Evolutionary conservation across 2,797 vertebrate genomes (phyloP), one percentile per base, ranked within the genome.

Genomic region (Platalea minor): DNA sequence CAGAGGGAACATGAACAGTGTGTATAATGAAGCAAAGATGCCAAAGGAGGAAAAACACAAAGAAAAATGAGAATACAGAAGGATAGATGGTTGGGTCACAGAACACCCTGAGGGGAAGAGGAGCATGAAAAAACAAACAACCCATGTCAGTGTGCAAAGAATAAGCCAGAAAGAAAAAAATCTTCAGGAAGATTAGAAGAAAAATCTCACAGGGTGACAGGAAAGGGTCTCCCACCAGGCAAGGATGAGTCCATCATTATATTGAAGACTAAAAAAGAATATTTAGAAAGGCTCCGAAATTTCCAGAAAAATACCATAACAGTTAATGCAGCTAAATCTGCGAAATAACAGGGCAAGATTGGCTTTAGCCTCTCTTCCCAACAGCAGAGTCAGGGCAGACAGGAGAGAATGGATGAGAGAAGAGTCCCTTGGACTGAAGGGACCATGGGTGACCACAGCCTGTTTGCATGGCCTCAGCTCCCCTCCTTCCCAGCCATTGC

Each of bases 31-130:
- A 63, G 61, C 16, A 73, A 87, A 85, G 64, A 75, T 87, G 83
- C 86, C 61, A 72, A 89, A 92, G 72, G 54, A 92, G 20, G 16
- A 33, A 50, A 91, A 69, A 37, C 60, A 93, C 26, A 73, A 86
- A 77, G 53, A 46, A 93, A 88, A 90, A 78, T 68, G 70, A 93
- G 93, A 92, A 91, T 26, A 90, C 41, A 86, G 79, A 67, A 85
- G 90, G 73, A 89, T 80, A 70, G 75, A 75, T 83, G 41, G 19
- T 41, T 84, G 59, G 65, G 92, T 92, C 72, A 91, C 39, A 72
- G 54, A 80, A 80, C 18, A 88, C 61, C 68, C 87, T 53, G 69
- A 94, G 9, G 51, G 48, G 59, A 73, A 77, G 37, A 65, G 17
- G n/a, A 77, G 56, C 37, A 29, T 31, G 39, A 85, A 80, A 85